Conservation (phyloP, 1,140 invertebrate genomes). For the Muscidifurax raptorellus region DNA sequence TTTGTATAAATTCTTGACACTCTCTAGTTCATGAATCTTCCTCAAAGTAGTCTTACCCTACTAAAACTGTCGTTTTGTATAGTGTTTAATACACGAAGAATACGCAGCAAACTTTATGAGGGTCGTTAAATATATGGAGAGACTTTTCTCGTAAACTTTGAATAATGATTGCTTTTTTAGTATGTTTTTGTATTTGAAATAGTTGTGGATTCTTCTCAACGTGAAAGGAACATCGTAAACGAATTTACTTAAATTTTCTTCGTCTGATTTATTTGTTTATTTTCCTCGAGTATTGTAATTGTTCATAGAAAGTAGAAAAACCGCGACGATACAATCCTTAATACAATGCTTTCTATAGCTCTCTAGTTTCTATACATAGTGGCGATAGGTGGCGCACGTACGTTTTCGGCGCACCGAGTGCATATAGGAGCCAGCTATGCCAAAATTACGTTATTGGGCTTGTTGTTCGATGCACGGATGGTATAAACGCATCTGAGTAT, state of each 20-base stretch:
- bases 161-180: constrained; percentile 22
- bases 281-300: too few relatives aligned
- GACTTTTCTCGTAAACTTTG: neutral
- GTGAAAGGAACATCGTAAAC: neutral
- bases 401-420: too few relatives aligned
- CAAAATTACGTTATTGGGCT: too few relatives aligned
- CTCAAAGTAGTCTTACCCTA: neutral
- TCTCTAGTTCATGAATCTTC: neutral
- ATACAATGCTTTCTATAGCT: too few relatives aligned
- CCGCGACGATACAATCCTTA: too few relatives aligned
- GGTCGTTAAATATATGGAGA: constrained; percentile 1
- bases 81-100: neutral
- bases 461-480: too few relatives aligned
- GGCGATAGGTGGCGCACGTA: too few relatives aligned
- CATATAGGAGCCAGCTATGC: too few relatives aligned
- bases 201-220: neutral
- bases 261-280: too few relatives aligned
- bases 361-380: too few relatives aligned
- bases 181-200: neutral
- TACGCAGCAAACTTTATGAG: constrained; percentile 7
- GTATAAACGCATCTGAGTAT: too few relatives aligned
- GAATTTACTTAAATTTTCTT: neutral
- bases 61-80: constrained; percentile 6
- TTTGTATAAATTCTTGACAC: neutral
- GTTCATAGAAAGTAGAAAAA: too few relatives aligned